Percentiles rank a stretch among this genome's conserved stretches.
These are phyloP conservation scores for Ptychobarbus kaznakovi DNA, from an alignment of 2,797 vertebrate genomes.

Conservation along the genomic window DNA sequence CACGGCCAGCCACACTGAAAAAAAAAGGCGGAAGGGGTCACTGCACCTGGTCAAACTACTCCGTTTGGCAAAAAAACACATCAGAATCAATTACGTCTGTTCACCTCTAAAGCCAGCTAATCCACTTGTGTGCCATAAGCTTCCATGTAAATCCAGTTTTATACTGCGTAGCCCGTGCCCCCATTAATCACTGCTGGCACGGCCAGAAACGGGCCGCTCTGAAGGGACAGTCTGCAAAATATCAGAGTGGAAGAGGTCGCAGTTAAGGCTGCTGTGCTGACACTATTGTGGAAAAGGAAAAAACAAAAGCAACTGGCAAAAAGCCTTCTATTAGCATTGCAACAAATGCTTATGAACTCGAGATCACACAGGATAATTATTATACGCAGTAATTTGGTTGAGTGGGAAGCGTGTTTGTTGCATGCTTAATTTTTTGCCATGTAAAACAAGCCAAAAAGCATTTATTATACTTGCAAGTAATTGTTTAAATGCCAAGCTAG, in stretches of 20 bases:
- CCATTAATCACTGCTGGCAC: conserved; percentile 51
- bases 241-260: conserved; percentile 36
- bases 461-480: conserved; percentile 46
- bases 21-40: conserved; percentile 46
- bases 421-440: conserved; percentile 16
- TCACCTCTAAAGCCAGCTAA: conserved; percentile 71
- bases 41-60: conserved; percentile 67
- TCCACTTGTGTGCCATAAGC: conserved; percentile 78
- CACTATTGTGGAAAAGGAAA: not conserved
- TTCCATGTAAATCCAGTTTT: conserved; percentile 80
- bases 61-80: conserved; percentile 55
- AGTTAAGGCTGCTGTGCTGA: conserved; percentile 29
- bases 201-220: conserved; percentile 40
- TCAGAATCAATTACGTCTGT: conserved; percentile 57
- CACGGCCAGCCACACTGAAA: conserved; percentile 31
- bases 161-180: conserved; percentile 53
- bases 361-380: conserved; percentile 37
- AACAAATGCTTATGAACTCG: conserved; percentile 24
- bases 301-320: conserved; percentile 10
- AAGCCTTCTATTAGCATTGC: conserved; percentile 21
- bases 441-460: conserved; percentile 42
- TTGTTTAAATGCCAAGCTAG: conserved; percentile 34
- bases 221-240: conserved; percentile 34
- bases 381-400: conserved; percentile 30
- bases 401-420: conserved; percentile 31